Evolutionary conservation across 2,888 invertebrate genomes (phyloP), one percentile per base, ranked within the genome.

Genomic region (Sarcophaga caerulescens): DNA sequence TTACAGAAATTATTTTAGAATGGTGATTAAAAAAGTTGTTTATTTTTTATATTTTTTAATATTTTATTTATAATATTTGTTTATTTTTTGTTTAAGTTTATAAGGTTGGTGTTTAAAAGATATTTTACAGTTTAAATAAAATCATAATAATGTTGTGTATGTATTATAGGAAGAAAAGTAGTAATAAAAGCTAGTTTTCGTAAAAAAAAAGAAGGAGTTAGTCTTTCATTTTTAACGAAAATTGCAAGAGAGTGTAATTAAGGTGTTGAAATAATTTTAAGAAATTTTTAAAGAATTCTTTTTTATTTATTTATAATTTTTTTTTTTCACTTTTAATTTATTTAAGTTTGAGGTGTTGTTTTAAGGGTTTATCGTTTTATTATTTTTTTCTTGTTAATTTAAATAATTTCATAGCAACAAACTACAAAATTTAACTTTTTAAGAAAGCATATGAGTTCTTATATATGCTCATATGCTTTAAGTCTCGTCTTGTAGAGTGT

Each of bases 1-100:
- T 69, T 86, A 86, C 90, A 93, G 93, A 93, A 93, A 93, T 92
- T 92, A 92, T 93, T 93, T 93, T 91, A 93, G 92, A 89, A 90
- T 93, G 93, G 93, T 92, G 93, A 92, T 91, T 84, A 79, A 78
- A 74, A 69, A 69, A 74, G 44, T 71, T 35, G 89, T 66, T 85
- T 88, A 82, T 81, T 69, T 35, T 8, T 52, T 52, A 17, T 78
- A 12, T 69, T 63, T 77, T 35, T 52, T 65, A 4, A 85, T 84
- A 82, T 77, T 88, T 81, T 69, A 84, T 23, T 60, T 17, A 65
- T 45, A 52, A 25, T 77, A 45, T 71, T 71, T 60, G 17, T 14
- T 14, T 52, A 52, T 52, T 17, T 52, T 52, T 12, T 52, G 52
- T 52, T 52, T 52, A 52, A 14, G 5, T 52, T 52, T 52, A 52